Base-by-base conservation (phyloP, 2,113 vertebrate genomes). In the Corynorhinus townsendii region DNA sequence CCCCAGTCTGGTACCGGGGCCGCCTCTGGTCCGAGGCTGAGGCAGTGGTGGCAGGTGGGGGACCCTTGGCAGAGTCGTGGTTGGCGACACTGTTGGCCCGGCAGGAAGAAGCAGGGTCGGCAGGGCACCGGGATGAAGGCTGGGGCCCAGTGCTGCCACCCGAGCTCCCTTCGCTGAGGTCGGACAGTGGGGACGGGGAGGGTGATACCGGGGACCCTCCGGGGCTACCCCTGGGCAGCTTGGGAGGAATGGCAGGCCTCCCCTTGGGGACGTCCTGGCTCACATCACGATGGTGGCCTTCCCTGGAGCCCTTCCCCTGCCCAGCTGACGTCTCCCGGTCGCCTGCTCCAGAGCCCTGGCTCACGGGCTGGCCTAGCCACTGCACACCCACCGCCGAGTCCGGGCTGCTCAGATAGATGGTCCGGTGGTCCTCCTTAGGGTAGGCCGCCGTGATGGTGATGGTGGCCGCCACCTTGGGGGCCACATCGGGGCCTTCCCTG, bases 301-400 rank as follows among this genome's bases (percentile, higher is more conserved):
- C 93, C 73, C 90, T 82, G 54, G 92, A 52, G 90, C 87, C 82
- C 5, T 16, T 77, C 1, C 88, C 79, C 49, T 79, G 95, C n/a
- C 45, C 75, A 1, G 26, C 38, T 0, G 40, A 20, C 2, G 86
- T 5, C 22, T 80, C 93, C 49, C 76, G 93, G 4, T 75, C 30
- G 0, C 81, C 82, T 3, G 52, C 76, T n/a, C 93, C 90, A 0
- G 89, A 43, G 69, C 83, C 83, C 80, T 96, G 96, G 93, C 75
- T 91, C 56, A 10, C 47, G 3, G 94, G 83, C 43, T 98, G 97
- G 5, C 97, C 98, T 0, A 98, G 98, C 99, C 99, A 99, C 82
- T 99, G 99, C 49, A 99, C 99, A 20, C 99, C 99, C 52, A 99
- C 99, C 0, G 99, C 99, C 0, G 99, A 99, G 97, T 99, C 99